These are phyloP conservation scores for Leptobrachium leishanense DNA, from an alignment of 2,113 vertebrate species.

Conservation along the genomic window DNA sequence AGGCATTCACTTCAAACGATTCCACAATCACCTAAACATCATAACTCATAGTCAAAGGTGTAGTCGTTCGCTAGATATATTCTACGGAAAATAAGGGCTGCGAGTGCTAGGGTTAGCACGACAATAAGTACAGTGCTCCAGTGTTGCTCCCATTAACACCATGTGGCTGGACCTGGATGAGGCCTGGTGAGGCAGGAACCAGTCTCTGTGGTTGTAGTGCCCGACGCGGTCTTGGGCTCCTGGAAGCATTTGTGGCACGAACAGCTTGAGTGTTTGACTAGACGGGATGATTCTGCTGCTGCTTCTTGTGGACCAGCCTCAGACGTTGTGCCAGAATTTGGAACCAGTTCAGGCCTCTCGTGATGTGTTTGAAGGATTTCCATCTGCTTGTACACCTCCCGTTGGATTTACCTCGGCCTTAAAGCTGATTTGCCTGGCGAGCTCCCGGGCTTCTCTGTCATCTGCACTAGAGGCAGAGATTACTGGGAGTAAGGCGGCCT, in stretches of 20 bases:
- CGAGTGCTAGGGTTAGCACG: conserved; percentile 87
- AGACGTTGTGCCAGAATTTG: not conserved
- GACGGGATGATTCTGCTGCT: conserved; percentile 40
- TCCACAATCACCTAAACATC: conserved; percentile 58
- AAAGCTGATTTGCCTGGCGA: conserved; percentile 94
- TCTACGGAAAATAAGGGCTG: conserved; percentile 90
- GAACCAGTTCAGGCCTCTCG: not conserved
- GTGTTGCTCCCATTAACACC: conserved; percentile 71
- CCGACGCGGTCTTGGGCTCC: conserved; percentile 87
- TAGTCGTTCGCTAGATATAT: conserved; percentile 92
- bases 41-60: conserved; percentile 91
- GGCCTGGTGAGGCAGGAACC: conserved; percentile 65
- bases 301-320: conserved; percentile 54
- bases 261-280: conserved; percentile 45
- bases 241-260: conserved; percentile 58
- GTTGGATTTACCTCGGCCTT: conserved; percentile 53
- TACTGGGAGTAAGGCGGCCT: conserved; percentile 78
- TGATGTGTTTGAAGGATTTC: not conserved
- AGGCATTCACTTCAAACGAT: conserved; percentile 53
- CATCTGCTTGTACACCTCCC: conserved; percentile 10
- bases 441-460: conserved; percentile 82
- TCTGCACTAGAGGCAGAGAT: conserved; percentile 80
- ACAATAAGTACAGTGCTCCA: conserved; percentile 84
- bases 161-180: conserved; percentile 66
- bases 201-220: conserved; percentile 77